phyloP scores from a whole-genome alignment of 2,113 vertebrate species.

The Thamnaconus septentrionalis region DNA sequence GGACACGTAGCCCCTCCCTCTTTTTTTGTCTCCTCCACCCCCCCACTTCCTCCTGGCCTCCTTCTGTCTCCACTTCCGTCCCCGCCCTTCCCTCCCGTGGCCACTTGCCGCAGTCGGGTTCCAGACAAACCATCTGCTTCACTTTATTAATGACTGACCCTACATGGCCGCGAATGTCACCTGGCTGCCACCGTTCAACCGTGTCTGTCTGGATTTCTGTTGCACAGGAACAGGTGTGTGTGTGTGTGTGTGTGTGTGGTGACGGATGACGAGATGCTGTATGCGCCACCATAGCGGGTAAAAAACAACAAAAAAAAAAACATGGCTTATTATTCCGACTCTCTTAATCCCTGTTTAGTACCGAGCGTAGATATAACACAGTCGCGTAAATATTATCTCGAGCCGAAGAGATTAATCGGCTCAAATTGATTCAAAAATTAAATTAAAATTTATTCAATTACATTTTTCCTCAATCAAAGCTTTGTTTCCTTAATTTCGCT shows the following conservation, averaged over 20 bases:
- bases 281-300: conserved; percentile 53
- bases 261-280: conserved; percentile 60
- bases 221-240: conserved; percentile 13
- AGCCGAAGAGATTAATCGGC: no score
- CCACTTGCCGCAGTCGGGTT: conserved; percentile 69
- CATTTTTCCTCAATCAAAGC: no score
- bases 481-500: no score
- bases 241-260: conserved; percentile 17
- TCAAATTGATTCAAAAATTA: no score
- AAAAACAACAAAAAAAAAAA: conserved; percentile 25
- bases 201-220: conserved; percentile 26
- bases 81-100: conserved; percentile 66
- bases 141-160: conserved; percentile 77
- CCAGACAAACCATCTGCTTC: conserved; percentile 76
- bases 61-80: conserved; percentile 29
- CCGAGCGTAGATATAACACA: conserved; percentile 2
- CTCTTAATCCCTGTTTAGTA: conserved; percentile 4
- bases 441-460: no score
- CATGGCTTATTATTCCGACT: conserved; percentile 19
- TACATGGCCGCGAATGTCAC: conserved; percentile 56
- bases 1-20: conserved; percentile 1
- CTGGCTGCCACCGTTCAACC: conserved; percentile 52
- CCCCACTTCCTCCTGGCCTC: conserved; percentile 2
- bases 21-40: conserved; percentile 22
- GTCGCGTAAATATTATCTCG: no score